These are phyloP conservation scores for Clivina fossor DNA, from an alignment of 2,888 invertebrate genomes.

Conservation along the genomic window DNA sequence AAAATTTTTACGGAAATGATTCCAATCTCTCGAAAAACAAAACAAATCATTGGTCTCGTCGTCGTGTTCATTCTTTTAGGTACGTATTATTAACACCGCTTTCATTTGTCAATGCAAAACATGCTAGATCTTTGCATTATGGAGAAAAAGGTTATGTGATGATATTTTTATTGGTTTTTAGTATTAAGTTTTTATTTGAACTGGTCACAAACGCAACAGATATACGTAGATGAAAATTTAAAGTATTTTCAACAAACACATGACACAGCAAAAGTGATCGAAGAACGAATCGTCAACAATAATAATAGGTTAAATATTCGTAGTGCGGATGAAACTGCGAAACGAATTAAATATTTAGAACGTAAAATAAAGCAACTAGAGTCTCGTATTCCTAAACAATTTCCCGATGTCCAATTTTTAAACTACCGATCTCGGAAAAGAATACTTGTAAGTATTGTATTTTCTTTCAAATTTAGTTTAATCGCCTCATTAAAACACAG, in stretches of 20 bases:
- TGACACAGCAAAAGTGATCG: slow-evolving; percentile 36
- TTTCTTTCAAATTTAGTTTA: no score
- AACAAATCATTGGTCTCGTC: slow-evolving; percentile 40
- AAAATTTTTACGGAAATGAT: slow-evolving; percentile 41
- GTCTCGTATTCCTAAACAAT: slow-evolving; percentile 75
- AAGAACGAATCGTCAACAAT: slow-evolving; percentile 34
- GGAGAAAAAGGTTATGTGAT: slow-evolving; percentile 22
- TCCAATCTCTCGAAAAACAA: slow-evolving; percentile 42
- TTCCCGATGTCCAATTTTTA: slow-evolving; percentile 87
- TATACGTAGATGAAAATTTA: slow-evolving; percentile 37
- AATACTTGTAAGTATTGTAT: slow-evolving; percentile 60
- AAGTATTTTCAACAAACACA: slow-evolving; percentile 36
- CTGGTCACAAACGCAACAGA: slow-evolving; percentile 49
- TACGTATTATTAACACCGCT: slow-evolving; percentile 34
- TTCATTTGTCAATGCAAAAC: background rate
- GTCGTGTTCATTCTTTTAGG: slow-evolving; percentile 38
- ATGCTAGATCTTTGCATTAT: slow-evolving; percentile 10
- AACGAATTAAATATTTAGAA: slow-evolving; percentile 67
- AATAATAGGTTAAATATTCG: slow-evolving; percentile 32
- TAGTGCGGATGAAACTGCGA: slow-evolving; percentile 65
- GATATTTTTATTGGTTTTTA: slow-evolving; percentile 40
- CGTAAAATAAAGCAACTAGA: slow-evolving; percentile 73
- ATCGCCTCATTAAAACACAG: no score
- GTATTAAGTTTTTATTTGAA: slow-evolving; percentile 54
- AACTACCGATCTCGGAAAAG: slow-evolving; percentile 91